Evolutionary conservation across 2,888 invertebrate genomes (phyloP), one percentile per base, ranked within the genome.

Genomic region (Gymnosoma rotundatum): DNA sequence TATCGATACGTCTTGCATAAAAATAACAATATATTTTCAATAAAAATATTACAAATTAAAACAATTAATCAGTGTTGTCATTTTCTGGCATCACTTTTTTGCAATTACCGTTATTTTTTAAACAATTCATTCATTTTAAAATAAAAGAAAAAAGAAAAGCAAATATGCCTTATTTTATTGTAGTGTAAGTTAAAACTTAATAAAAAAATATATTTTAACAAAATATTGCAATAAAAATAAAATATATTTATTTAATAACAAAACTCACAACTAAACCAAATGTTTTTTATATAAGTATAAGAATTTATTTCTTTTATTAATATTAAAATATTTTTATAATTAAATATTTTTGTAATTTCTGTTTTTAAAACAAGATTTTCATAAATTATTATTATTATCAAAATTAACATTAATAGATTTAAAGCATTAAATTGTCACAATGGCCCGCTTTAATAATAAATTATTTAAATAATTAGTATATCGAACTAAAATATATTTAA

Each of bases 251-350:
- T 12, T 6, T 38, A 61, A 42, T 63, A n/a, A 67, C 38, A 61
- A 14, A 52, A 70, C 69, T 81, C 74, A 78, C 78, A 82, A 81
- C 76, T 81, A 81, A 84, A 81, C 80, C 84, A 81, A 84, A 81
- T 76, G 32, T 32, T 32, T 32, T 78, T 78, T 79, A 32, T 69
- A 45, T 52, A 69, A 81, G 74, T 6, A 18, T 38, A 42, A 42
- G 42, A 52, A 48, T 48, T 2, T 48, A 48, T 52, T 52, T 52
- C 18, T 52, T 52, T 52, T 9, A 52, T 52, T 9, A 52, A 52
- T 20, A 52, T 52, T 52, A 52, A 20, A 52, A 18, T 38, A 63
- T 73, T 42, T 42, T 42, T 12, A 78, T 32, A 32, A 32, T 61
- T 64, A 54, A 54, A 36, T 70, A 38, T 61, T 67, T 67, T 78